phyloP scores from a whole-genome alignment of 2,113 vertebrate genomes.

The Erpornis zantholeuca region DNA sequence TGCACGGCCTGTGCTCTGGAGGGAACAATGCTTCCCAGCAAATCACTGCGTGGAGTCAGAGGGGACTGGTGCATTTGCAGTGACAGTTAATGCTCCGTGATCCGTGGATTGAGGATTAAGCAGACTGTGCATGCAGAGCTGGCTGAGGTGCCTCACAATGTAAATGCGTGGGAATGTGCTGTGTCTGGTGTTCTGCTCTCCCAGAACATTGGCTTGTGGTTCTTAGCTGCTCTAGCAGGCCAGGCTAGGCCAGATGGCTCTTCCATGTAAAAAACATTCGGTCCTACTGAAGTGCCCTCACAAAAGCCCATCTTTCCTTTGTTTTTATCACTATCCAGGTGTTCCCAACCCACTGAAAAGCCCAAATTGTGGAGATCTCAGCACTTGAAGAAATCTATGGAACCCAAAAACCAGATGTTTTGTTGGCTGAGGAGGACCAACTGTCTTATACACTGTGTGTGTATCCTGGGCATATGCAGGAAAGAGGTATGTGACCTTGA shows the following conservation, averaged over 20 bases:
- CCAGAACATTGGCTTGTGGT: not conserved
- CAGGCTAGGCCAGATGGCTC: not conserved
- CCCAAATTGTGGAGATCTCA: not conserved
- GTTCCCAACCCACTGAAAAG: not conserved
- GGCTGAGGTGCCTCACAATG: not conserved
- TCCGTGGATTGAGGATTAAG: not conserved
- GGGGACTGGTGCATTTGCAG: not conserved
- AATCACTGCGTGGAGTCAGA: not conserved
- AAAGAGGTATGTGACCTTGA: not conserved
- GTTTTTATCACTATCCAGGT: not conserved
- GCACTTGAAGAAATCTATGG: not conserved
- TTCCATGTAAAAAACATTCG: not conserved
- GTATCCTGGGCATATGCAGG: not conserved
- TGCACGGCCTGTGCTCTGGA: not conserved
- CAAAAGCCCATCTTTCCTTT: not conserved
- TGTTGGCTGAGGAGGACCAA: not conserved
- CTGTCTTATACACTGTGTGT: not conserved
- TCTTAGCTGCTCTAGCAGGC: not conserved
- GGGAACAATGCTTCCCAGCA: not conserved
- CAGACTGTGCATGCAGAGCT: accelerated
- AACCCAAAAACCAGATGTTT: not conserved
- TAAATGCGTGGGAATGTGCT: not conserved
- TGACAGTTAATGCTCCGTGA: not conserved
- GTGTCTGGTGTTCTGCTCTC: not conserved
- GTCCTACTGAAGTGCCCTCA: not conserved